These are phyloP conservation scores for Mormoops blainvillei DNA, from an alignment of 2,113 vertebrate genomes.

Conservation along the genomic window DNA sequence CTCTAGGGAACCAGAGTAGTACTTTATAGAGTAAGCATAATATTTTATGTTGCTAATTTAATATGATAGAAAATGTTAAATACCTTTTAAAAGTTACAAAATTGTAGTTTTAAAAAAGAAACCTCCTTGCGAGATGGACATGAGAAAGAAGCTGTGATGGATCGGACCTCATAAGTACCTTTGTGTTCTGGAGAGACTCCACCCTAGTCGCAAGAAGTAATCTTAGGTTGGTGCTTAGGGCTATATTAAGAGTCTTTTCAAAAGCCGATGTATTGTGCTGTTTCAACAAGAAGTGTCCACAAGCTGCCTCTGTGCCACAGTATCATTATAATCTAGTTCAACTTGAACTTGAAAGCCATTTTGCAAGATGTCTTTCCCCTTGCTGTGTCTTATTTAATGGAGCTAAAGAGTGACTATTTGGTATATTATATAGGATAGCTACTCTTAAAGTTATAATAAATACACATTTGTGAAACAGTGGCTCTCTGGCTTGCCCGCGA, in stretches of 20 bases:
- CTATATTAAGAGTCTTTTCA: constrained; percentile 63
- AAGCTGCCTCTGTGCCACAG: constrained; percentile 71
- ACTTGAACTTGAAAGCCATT: constrained; percentile 78
- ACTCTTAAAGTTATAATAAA: constrained; percentile 71
- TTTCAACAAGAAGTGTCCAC: constrained; percentile 71
- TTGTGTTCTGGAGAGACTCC: constrained; percentile 54
- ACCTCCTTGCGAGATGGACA: constrained; percentile 41
- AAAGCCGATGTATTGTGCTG: constrained; percentile 57
- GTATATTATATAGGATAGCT: constrained; percentile 61
- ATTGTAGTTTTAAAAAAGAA: constrained; percentile 58
- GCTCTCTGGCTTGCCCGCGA: neutral
- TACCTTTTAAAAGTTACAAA: constrained; percentile 43
- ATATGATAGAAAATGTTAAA: constrained; percentile 57
- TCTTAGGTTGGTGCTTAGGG: constrained; percentile 51
- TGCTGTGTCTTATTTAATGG: constrained; percentile 69
- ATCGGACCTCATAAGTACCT: constrained; percentile 18
- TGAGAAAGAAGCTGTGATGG: constrained; percentile 39
- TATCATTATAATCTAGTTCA: constrained; percentile 69
- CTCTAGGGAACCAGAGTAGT: constrained; percentile 55
- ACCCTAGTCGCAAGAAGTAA: neutral
- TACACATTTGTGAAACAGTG: constrained; percentile 52
- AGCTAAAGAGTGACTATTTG: constrained; percentile 68
- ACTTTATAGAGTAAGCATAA: constrained; percentile 63
- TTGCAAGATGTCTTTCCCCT: constrained; percentile 24
- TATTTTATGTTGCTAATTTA: constrained; percentile 69